phyloP scores from a whole-genome alignment of 30 jellyfish, hydroid and myxozoan genomes.

The Rhopilema esculentum region DNA sequence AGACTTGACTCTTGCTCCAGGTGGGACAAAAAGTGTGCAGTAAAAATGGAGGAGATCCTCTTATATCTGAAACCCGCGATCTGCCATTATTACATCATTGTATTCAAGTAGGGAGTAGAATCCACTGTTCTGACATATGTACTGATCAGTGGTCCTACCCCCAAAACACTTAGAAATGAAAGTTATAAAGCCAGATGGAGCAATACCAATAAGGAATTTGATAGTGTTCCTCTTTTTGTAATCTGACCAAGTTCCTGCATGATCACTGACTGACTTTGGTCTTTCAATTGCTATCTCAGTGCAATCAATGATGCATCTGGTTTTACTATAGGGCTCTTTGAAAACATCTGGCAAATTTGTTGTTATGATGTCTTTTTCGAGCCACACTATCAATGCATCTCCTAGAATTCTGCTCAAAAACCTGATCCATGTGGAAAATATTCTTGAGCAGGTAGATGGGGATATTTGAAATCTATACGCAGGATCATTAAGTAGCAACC shows the following conservation, averaged over 20 bases:
- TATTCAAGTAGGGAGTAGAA: conserved; percentile 42
- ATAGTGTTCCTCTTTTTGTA: conserved; percentile 77
- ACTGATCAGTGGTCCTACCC: conserved; percentile 67
- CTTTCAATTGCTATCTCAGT: conserved; percentile 52
- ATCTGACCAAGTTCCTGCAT: conserved; percentile 87
- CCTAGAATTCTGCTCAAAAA: conserved; percentile 41
- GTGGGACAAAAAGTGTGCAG: conserved; percentile 64
- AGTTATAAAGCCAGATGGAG: conserved; percentile 72
- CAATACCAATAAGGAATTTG: conserved; percentile 57
- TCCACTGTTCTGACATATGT: conserved; percentile 51
- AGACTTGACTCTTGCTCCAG: conserved; percentile 57
- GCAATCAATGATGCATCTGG: conserved; percentile 70
- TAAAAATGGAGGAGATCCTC: conserved; percentile 56
- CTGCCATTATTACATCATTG: conserved; percentile 72
- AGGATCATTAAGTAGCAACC: conserved; percentile 59
- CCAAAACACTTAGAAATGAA: conserved; percentile 56
- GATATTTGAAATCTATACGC: conserved; percentile 68
- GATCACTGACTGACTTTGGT: conserved; percentile 61
- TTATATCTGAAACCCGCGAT: conserved; percentile 70
- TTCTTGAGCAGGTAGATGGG: conserved; percentile 58
- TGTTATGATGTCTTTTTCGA: conserved; percentile 36
- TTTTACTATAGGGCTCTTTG: conserved; percentile 17
- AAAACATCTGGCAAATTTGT: conserved; percentile 51
- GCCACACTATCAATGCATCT: conserved; percentile 40
- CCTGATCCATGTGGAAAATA: conserved; percentile 36